These are phyloP conservation scores for Passer montanus DNA, from an alignment of 2,113 vertebrate species.

Conservation along the genomic window DNA sequence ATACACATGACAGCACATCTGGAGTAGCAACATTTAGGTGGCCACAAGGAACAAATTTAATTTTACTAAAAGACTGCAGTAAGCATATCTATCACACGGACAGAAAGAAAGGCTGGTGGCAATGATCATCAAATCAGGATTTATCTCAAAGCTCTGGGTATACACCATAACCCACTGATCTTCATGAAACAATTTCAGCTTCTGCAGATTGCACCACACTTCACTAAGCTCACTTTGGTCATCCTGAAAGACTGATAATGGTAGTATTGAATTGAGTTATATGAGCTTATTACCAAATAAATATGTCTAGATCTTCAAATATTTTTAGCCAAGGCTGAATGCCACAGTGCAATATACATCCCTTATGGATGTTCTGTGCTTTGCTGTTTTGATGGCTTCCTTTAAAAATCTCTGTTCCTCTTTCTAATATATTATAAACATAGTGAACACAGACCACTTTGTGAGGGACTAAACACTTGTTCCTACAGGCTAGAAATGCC, in stretches of 20 bases:
- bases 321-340: not conserved
- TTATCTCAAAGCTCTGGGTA: not conserved
- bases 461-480: not conserved
- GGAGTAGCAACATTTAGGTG: not conserved
- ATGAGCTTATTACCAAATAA: not conserved
- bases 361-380: rapidly evolving
- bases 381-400: not conserved
- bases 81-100: not conserved
- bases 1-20: not conserved
- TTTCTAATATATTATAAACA: not conserved
- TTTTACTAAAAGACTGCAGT: not conserved
- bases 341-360: not conserved
- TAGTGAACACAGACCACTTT: rapidly evolving
- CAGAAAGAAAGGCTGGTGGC: not conserved
- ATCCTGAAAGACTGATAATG: not conserved
- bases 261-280: not conserved
- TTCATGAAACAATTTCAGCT: not conserved
- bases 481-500: not conserved
- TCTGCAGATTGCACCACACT: not conserved
- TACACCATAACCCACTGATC: not conserved
- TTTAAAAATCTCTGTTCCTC: not conserved
- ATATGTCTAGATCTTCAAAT: not conserved
- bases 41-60: not conserved
- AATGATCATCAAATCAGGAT: not conserved
- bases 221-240: not conserved